Evolutionary conservation across 30 jellyfish, hydroid and myxozoan genomes (phyloP), one percentile per base, ranked within the genome.

Genomic region (Pelagia noctiluca): DNA sequence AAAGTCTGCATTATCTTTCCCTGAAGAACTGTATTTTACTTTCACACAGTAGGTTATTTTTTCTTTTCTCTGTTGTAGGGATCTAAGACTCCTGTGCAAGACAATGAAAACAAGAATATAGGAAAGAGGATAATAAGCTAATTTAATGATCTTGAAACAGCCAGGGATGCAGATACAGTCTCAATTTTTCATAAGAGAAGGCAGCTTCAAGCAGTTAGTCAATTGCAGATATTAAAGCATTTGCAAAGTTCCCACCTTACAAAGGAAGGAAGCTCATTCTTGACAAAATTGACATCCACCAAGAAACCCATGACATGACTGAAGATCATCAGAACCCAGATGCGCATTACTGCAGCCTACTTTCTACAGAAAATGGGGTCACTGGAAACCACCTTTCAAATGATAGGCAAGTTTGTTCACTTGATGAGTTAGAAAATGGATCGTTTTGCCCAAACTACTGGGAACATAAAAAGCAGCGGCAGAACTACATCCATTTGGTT

Each of bases 341-440:
- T 42, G 57, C 57, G 16, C 57, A 42, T 42, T 19, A 60, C 25
- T 60, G 73, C 73, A 42, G 57, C 57, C 57, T 42, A 5, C 8
- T 42, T 8, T 42, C 57, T 5, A 42, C 57, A 5, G 57, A 42
- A 16, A 42, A 42, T 42, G 12, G 57, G 57, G 57, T 42, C 12
- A 5, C 57, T 5, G 57, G 57, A 42, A 16, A 8, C 12, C 57
- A 42, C 16, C 16, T 42, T 5, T 16, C 57, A 42, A 16, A 42
- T 42, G 57, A 42, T 5, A 42, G 16, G 12, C 57, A 42, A 42
- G 34, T 42, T 42, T 42, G 57, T 42, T 16, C 8, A 42, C 57
- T 42, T 5, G 57, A 42, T 5, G 57, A 42, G 12, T 42, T 42
- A 16, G 57, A 42, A 16, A 42, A 42, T 16, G 57, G 57, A 5